These are phyloP conservation scores for Cheilosia vulpina DNA, from an alignment of 2,888 invertebrate genomes.

Conservation along the genomic window DNA sequence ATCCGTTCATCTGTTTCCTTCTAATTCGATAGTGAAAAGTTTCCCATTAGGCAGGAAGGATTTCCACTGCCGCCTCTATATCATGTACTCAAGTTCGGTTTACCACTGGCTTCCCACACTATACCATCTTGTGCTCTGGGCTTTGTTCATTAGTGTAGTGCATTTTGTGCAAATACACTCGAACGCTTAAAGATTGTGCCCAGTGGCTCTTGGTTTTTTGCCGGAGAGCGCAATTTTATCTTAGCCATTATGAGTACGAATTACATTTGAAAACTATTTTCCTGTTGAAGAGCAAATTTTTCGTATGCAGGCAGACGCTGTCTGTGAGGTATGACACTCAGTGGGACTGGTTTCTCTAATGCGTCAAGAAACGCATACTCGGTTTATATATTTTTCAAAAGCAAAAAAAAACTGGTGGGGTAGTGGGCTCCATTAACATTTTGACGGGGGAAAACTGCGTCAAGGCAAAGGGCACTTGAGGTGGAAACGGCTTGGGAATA, in stretches of 20 bases:
- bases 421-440: slow-evolving; percentile 18
- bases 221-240: background rate
- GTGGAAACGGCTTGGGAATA: background rate
- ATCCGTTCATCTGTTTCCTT: slow-evolving; percentile 17
- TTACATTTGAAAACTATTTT: slow-evolving; percentile 25
- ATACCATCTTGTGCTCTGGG: background rate
- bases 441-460: background rate
- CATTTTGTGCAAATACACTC: slow-evolving; percentile 5
- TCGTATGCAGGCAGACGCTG: background rate
- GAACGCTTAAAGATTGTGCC: background rate
- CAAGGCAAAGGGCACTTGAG: background rate
- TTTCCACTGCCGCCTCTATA: slow-evolving; percentile 37
- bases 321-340: background rate
- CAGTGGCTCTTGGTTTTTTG: background rate
- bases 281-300: slow-evolving; percentile 31
- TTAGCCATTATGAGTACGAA: background rate
- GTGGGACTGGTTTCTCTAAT: background rate
- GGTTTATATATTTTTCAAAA: background rate
- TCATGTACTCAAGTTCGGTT: slow-evolving; percentile 49
- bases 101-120: slow-evolving; percentile 27
- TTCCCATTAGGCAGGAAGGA: slow-evolving; percentile 55
- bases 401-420: background rate
- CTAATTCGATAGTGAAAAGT: slow-evolving; percentile 32
- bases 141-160: slow-evolving; percentile 27
- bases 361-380: background rate